Conservation (phyloP, 2,888 invertebrate species). For the Ochropleura plecta region DNA sequence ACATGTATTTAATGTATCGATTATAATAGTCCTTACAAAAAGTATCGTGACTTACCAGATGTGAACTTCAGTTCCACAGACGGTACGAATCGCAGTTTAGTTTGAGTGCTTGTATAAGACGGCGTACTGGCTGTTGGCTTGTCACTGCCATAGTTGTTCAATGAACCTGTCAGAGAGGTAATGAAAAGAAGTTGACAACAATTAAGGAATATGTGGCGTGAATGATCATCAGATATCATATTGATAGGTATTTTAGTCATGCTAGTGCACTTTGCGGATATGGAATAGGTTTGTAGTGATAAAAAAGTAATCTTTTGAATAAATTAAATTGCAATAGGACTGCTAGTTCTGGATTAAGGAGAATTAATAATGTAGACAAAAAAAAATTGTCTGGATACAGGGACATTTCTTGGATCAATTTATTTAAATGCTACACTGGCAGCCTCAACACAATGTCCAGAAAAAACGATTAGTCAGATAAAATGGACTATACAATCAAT, state of each 20-base stretch:
- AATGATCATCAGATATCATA: neutral
- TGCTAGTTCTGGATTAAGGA: neutral
- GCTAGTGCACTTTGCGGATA: neutral
- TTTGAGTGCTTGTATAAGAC: conserved; percentile 86
- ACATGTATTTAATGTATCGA: neutral
- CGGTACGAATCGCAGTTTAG: conserved; percentile 95
- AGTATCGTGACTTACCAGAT: conserved; percentile 90
- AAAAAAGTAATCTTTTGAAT: neutral
- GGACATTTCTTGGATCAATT: neutral
- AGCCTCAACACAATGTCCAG: neutral
- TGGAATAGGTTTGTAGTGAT: neutral
- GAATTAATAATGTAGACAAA: neutral
- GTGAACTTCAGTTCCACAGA: conserved; percentile 95
- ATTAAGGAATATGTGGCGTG: neutral
- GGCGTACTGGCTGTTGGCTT: conserved; percentile 78
- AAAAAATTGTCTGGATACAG: neutral
- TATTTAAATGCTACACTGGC: neutral
- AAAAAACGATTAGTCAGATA: neutral
- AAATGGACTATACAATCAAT: neutral
- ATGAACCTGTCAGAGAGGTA: conserved; percentile 68
- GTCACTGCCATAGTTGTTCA: conserved; percentile 77
- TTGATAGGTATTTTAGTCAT: neutral
- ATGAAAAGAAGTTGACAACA: neutral
- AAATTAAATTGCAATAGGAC: neutral
- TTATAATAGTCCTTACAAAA: neutral